Evolutionary conservation across 2,113 vertebrate genomes (phyloP), one percentile per base, ranked within the genome.

Genomic region (Strigops habroptila): DNA sequence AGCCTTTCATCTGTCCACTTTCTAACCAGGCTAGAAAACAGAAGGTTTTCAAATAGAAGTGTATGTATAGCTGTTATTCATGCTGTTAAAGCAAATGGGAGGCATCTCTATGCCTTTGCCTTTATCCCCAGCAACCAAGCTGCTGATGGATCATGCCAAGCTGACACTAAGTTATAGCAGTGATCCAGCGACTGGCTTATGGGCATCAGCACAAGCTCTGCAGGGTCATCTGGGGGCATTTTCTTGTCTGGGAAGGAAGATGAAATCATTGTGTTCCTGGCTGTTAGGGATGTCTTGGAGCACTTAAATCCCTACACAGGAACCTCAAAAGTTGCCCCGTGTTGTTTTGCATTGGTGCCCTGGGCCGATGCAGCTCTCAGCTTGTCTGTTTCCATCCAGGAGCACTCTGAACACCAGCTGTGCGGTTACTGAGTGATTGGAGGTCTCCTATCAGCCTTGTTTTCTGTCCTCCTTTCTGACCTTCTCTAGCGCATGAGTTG

Each of bases 1-100:
- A 94, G 69, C 86, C 65, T 94, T 94, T 97, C 83, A 91, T 90
- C 91, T 91, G 86, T 94, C 67, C 57, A 27, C 86, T 94, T 86
- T 80, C 82, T 65, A 91, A 94, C 76, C 86, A 84, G 90, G 44
- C 83, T 82, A 88, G 39, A 82, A 92, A 95, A 89, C 90, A 89
- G 82, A 91, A 93, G 88, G 80, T 93, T 97, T 94, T 84, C 48
- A 55, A 82, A 82, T 89, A 69, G 25, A 84, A 87, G 64, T 84
- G 74, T 93, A 25, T 33, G 44, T 62, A 17, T 68, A 65, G 88
- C 92, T 91, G 77, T 83, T 92, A 48, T 9, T 95, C 73, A 53
- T 82, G 90, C 92, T 82, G 77, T 84, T 93, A 83, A 71, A 90
- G 62, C 86, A 88, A 95, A 84, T 65, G 76, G 76, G 73, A 94